phyloP scores from a whole-genome alignment of 2,888 invertebrate genomes.

The Eupelmus urozonus region DNA sequence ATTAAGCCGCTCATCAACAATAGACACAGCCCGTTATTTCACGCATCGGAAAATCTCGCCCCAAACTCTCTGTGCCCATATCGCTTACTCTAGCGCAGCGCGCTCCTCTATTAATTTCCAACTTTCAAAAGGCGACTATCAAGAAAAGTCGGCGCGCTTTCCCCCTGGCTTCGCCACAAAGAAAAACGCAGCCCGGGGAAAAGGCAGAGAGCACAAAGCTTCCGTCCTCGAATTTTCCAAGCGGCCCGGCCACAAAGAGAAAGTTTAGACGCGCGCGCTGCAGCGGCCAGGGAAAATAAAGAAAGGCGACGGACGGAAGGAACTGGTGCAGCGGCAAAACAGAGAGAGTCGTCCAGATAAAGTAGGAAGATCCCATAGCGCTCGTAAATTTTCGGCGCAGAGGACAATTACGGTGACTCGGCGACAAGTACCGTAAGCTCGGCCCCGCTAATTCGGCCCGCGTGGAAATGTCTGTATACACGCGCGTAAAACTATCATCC shows the following conservation, averaged over 20 bases:
- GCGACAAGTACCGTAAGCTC: constrained; percentile 16
- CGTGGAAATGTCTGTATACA: no score
- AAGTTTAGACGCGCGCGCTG: constrained; percentile 32
- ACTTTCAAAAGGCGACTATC: constrained; percentile 15
- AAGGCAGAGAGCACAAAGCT: not conserved
- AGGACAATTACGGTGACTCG: not conserved
- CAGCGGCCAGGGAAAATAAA: not conserved
- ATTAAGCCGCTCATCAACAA: constrained; percentile 36
- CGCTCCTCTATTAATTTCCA: constrained; percentile 14
- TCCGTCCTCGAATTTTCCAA: constrained; percentile 11
- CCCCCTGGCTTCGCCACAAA: not conserved
- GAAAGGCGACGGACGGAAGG: not conserved
- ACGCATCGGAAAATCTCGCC: constrained; percentile 33
- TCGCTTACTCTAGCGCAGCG: not conserved
- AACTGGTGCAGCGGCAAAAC: not conserved
- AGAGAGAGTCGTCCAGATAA: not conserved
- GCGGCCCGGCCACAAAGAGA: constrained; percentile 33
- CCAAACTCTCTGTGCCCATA: no score
- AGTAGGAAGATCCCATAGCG: not conserved
- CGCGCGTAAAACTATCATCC: constrained; percentile 19
- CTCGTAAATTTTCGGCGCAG: constrained; percentile 26
- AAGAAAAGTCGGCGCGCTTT: not conserved
- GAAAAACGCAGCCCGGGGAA: not conserved
- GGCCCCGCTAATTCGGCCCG: constrained; percentile 9
- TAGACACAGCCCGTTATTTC: constrained; percentile 28